Evolutionary conservation across 2,797 vertebrate species (phyloP), one percentile per base, ranked within the genome.

Genomic region (Rachycentron canadum): DNA sequence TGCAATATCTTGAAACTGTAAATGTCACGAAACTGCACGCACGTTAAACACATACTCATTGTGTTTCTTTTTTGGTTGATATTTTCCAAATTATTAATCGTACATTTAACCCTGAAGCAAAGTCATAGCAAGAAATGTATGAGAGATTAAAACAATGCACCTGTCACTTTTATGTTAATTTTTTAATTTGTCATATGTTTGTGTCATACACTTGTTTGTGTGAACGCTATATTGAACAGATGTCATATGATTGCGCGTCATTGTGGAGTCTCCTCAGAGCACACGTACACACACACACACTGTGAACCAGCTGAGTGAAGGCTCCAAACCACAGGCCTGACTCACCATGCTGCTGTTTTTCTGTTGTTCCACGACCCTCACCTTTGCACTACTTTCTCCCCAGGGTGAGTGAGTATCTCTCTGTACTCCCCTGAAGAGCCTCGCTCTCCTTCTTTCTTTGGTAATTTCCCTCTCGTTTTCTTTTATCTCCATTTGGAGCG

Each of bases 331-430:
- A 8, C 87, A 86, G 69, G 50, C n/a, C 84, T 91, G 86, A 90
- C 76, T 92, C 84, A 92, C 79, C 47, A 5, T 23, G 61, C 74
- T 47, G 66, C 69, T 85, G 56, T 87, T 76, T 53, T 65, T 49
- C 45, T 79, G 76, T 83, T 79, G 56, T 86, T 89, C 71, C 57
- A n/a, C 7, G 59, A 83, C 90, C 88, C 81, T 92, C 83, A 93
- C 88, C 90, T 91, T 91, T 91, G 85, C 69, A 62, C 87, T 80
- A 86, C 79, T 86, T 78, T 86, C 80, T 81, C 78, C 71, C 43
- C 9, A 10, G 72, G 69, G 69, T 36, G 75, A 85, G 64, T 5
- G 60, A 87, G 85, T 82, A 82, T 74, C 78, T 61, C 78, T 53
- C 28, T 65, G n/a, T 28, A 1, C 66, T 40, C 41, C 10, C 38